A percentile compares a stretch with the other conserved stretches of the same genome.
phyloP scores from a whole-genome alignment of 2,888 invertebrate genomes.

The Hetaerina titia region DNA sequence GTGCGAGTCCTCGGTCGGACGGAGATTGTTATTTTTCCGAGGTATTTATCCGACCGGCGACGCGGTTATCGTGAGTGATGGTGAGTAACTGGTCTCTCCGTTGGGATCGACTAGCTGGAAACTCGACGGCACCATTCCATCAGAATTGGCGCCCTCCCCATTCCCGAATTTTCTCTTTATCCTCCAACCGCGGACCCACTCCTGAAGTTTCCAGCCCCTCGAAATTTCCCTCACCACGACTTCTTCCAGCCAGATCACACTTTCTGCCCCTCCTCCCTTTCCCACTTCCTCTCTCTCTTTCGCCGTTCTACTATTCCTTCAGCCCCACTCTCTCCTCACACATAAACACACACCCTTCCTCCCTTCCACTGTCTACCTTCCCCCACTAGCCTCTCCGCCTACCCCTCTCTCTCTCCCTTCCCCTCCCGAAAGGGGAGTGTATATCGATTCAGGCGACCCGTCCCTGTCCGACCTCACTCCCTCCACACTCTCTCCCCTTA shows the following conservation, averaged over 20 bases:
- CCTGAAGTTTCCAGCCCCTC: neutral
- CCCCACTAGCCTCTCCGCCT: neutral
- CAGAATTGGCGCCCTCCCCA: conserved; percentile 9
- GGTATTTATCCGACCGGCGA: neutral
- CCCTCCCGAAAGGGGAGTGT: conserved; percentile 33
- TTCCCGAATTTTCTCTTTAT: neutral
- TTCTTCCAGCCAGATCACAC: neutral
- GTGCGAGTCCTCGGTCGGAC: no score
- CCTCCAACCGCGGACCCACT: neutral
- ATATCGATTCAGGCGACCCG: conserved; percentile 58
- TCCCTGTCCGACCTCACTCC: conserved; percentile 14
- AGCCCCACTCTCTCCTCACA: neutral
- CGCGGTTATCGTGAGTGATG: neutral
- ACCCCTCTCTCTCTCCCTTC: neutral
- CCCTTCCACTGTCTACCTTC: neutral
- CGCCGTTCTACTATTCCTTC: neutral
- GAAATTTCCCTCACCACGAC: neutral
- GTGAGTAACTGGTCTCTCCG: neutral
- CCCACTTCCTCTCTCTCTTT: neutral
- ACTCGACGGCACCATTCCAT: conserved; percentile 49
- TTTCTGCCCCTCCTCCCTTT: neutral
- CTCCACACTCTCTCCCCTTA: neutral
- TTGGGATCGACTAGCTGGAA: neutral
- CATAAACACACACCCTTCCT: neutral
- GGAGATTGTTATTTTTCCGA: no score